Percentiles rank a stretch among this genome's conserved stretches.
Evolutionary conservation across 2,888 invertebrate genomes (phyloP).

Genomic region (Sphaeridia pumilis): DNA sequence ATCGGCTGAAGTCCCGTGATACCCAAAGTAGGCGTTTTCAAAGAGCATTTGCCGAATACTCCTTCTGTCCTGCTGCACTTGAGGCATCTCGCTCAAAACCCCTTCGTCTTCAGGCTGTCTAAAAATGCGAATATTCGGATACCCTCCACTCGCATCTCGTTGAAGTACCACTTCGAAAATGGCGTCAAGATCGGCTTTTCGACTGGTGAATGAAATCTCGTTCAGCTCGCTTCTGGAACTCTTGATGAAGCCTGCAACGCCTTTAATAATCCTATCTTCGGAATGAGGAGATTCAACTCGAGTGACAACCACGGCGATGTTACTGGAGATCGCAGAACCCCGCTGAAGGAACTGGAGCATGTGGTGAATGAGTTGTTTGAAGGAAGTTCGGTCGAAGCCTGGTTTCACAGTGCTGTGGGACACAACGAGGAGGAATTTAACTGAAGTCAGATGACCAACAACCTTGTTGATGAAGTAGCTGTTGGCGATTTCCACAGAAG

Average conservation of each 20-base stretch:
- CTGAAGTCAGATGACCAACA: slow-evolving; percentile 26
- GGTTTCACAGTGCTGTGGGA: slow-evolving; percentile 33
- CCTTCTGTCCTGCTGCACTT: neutral
- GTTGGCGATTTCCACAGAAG: slow-evolving; percentile 35
- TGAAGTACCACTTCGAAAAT: slow-evolving; percentile 1
- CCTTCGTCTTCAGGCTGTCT: slow-evolving; percentile 2
- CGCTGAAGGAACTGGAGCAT: slow-evolving; percentile 11
- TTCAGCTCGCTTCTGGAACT: neutral
- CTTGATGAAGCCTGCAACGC: slow-evolving; percentile 1
- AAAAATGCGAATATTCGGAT: neutral
- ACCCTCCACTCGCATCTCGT: neutral
- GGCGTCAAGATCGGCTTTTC: neutral
- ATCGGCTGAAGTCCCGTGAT: neutral
- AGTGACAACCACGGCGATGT: slow-evolving; percentile 21
- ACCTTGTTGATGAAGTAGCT: slow-evolving; percentile 38
- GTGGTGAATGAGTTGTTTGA: slow-evolving; percentile 16
- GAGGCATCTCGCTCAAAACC: neutral
- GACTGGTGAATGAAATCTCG: neutral
- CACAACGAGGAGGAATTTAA: slow-evolving; percentile 36
- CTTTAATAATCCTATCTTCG: neutral
- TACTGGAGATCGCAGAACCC: slow-evolving; percentile 11
- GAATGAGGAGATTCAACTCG: slow-evolving; percentile 13
- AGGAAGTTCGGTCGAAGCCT: slow-evolving; percentile 18
- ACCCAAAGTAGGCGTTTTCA: neutral
- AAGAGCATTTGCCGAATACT: neutral